Evolutionary conservation across 1,140 invertebrate species (phyloP).

Genomic region (Asbolus verrucosus): DNA sequence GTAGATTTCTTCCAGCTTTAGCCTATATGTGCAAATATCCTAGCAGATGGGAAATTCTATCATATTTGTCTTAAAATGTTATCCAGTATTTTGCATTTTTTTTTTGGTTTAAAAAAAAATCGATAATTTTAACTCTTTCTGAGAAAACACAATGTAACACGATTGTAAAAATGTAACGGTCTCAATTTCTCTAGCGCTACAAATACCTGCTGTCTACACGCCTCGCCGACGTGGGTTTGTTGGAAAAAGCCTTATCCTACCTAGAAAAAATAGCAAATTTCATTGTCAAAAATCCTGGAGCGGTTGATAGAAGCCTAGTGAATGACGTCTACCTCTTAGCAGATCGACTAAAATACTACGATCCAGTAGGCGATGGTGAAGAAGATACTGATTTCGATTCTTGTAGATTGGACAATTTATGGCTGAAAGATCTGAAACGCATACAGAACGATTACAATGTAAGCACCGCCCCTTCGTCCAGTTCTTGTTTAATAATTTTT

Average conservation of each 20-base stretch:
- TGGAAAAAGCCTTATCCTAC: constrained; percentile 84
- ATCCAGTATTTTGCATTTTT: too few relatives aligned
- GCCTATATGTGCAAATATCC: too few relatives aligned
- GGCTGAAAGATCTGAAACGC: constrained; percentile 67
- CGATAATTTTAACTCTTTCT: too few relatives aligned
- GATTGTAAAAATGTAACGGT: too few relatives aligned
- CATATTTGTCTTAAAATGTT: too few relatives aligned
- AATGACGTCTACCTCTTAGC: constrained; percentile 75
- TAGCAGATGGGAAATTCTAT: too few relatives aligned
- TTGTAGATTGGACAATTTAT: constrained; percentile 66
- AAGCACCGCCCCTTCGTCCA: constrained; percentile 34
- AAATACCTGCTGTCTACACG: constrained; percentile 80
- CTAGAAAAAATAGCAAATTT: constrained; percentile 81
- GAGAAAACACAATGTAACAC: too few relatives aligned
- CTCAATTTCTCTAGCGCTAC: constrained; percentile 70
- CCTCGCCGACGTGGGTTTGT: constrained; percentile 82
- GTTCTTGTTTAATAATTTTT: constrained; percentile 18
- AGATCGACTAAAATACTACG: constrained; percentile 82
- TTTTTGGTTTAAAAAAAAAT: too few relatives aligned
- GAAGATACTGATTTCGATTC: constrained; percentile 57
- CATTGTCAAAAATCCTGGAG: constrained; percentile 71
- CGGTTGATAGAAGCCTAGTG: constrained; percentile 72
- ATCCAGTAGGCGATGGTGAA: constrained; percentile 71
- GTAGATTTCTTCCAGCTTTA: constrained; percentile 12
- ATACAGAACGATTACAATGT: constrained; percentile 64